Evolutionary conservation across 1,140 invertebrate species (phyloP), one percentile per base, ranked within the genome.

Genomic region (Metaphire vulgaris): DNA sequence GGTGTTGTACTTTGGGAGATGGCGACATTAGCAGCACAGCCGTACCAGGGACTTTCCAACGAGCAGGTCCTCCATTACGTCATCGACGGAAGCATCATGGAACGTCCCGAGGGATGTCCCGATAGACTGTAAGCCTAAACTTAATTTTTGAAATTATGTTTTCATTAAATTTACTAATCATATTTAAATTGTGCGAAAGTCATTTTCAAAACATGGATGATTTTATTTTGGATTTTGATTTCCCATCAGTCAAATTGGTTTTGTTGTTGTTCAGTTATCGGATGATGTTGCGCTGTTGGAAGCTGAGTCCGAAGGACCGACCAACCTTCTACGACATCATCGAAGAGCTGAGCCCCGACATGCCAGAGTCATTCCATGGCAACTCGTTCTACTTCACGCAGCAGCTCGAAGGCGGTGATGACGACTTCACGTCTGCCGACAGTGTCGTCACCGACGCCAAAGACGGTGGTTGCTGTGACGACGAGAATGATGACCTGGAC

Each of bases 1-100:
- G 96, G 96, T 56, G 92, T 98, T 16, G 96, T 99, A 1, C 85
- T 99, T 29, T 99, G 96, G 94, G 97, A 99, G 88, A 98, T 99
- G 93, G 93, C 93, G 2, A 99, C 96, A 0, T 88, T 98, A 21
- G 96, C 94, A 26, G 94, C 93, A 69, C 96, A 98, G 86, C 97
- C 97, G 15, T 99, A 99, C 86, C 92, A 92, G 80, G 91, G 96
- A 85, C 86, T 90, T 69, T 88, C 87, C 0, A 90, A 91, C 80
- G 88, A 90, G 81, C 86, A 91, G 82, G 92, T 88, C 33, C 83
- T 92, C 6, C 90, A 91, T 30, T 96, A 93, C 87, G 95, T 98
- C 67, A 92, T 93, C 75, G 92, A 93, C 77, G 93, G 94, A 15
- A 92, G 92, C 32, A 90, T 95, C 29, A 96, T 98, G 94, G 92